Evolutionary conservation across 2,888 invertebrate species (phyloP).

Genomic region (Orthonevra nobilis): DNA sequence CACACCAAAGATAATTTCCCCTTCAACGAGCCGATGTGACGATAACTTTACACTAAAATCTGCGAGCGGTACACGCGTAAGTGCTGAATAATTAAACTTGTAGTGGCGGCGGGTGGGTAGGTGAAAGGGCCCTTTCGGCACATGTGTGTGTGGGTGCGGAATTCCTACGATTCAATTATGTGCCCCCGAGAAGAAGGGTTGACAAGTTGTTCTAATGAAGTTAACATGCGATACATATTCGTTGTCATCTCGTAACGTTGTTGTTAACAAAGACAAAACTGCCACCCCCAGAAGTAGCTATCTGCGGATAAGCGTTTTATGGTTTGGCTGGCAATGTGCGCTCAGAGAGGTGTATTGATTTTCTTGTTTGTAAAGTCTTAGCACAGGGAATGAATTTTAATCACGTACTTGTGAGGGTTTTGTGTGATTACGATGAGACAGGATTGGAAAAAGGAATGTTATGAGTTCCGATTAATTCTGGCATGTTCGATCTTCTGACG

Average conservation of each 20-base stretch:
- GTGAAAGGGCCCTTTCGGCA: neutral
- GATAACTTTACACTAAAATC: conserved; percentile 67
- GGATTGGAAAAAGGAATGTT: too few species aligned
- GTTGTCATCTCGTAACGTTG: conserved; percentile 67
- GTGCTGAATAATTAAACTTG: conserved; percentile 68
- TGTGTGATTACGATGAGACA: too few species aligned
- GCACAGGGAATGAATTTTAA: conserved; percentile 14
- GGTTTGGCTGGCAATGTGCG: conserved; percentile 30
- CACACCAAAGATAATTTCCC: conserved; percentile 64
- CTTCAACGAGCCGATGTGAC: conserved; percentile 54
- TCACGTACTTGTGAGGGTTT: neutral
- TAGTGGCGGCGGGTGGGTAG: conserved; percentile 12
- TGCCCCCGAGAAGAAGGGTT: conserved; percentile 61
- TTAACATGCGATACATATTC: conserved; percentile 66
- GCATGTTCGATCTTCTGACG: too few species aligned
- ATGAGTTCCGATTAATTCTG: too few species aligned
- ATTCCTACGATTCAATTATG: conserved; percentile 52
- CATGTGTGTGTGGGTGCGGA: conserved; percentile 46
- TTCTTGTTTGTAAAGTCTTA: conserved; percentile 21
- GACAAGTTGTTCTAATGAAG: conserved; percentile 70
- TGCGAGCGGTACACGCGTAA: conserved; percentile 53
- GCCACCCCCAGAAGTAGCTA: conserved; percentile 40
- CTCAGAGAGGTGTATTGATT: conserved; percentile 37
- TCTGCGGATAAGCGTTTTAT: conserved; percentile 58
- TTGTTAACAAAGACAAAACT: conserved; percentile 63